These are phyloP conservation scores for Drosophila obscura DNA, from an alignment of 1,140 invertebrate genomes.

Conservation along the genomic window DNA sequence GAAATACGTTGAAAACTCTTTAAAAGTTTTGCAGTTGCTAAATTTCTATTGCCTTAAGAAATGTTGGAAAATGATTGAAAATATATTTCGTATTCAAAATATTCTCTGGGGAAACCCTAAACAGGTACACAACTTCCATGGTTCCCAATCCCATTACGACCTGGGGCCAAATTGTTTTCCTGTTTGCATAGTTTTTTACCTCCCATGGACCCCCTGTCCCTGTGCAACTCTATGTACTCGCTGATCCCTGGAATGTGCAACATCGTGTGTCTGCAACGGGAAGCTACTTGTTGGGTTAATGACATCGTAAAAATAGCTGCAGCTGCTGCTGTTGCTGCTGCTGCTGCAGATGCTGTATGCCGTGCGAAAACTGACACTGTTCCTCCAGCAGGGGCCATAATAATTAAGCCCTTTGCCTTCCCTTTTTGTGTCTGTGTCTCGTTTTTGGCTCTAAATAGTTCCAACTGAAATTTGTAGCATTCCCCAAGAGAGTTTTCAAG, in stretches of 20 bases:
- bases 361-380: conserved; percentile 38
- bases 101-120: too few relatives aligned
- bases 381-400: conserved; percentile 27
- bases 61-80: too few relatives aligned
- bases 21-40: too few relatives aligned
- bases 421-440: not conserved
- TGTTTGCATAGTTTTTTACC: too few relatives aligned
- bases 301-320: conserved; percentile 61
- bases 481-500: not conserved
- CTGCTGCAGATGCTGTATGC: conserved; percentile 3
- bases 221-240: conserved; percentile 6
- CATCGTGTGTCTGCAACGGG: conserved; percentile 30
- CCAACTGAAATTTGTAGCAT: conserved; percentile 7
- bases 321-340: conserved; percentile 35
- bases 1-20: too few relatives aligned
- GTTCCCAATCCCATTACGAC: too few relatives aligned
- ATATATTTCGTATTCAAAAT: too few relatives aligned
- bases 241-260: not conserved
- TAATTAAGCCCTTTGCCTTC: conserved; percentile 31
- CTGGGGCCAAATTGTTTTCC: too few relatives aligned
- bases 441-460: conserved; percentile 1
- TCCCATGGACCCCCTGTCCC: too few relatives aligned
- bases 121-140: too few relatives aligned
- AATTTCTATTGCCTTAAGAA: too few relatives aligned
- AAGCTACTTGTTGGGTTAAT: conserved; percentile 65